A percentile compares a stretch with the other conserved stretches of the same genome.
These are phyloP conservation scores for Calephelis virginiensis DNA, from an alignment of 1,140 invertebrate species.

Conservation along the genomic window DNA sequence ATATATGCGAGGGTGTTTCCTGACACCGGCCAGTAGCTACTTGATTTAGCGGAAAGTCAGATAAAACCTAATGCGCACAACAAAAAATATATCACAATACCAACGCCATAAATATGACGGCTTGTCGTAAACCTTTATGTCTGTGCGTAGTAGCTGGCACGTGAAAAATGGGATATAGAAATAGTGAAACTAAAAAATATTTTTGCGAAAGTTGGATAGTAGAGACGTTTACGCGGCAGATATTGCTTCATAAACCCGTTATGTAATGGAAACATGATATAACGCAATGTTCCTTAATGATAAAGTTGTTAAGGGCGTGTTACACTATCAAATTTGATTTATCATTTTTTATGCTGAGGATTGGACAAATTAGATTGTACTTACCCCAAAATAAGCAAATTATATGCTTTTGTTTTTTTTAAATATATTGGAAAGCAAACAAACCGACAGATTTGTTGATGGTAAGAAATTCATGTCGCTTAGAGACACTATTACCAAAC, in stretches of 20 bases:
- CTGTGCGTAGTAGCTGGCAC: slow-evolving; percentile 67
- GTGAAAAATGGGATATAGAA: slow-evolving; percentile 71
- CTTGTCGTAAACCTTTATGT: slow-evolving; percentile 77
- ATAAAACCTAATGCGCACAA: slow-evolving; percentile 78
- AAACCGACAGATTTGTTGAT: too few relatives aligned
- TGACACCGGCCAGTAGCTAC: slow-evolving; percentile 77
- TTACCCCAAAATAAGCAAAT: too few relatives aligned
- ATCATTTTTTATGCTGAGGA: neutral
- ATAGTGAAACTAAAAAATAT: slow-evolving; percentile 64
- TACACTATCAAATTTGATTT: neutral
- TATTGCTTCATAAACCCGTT: slow-evolving; percentile 18
- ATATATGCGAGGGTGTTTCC: slow-evolving; percentile 74
- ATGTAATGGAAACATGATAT: slow-evolving; percentile 22
- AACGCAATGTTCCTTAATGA: neutral
- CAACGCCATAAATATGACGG: slow-evolving; percentile 74
- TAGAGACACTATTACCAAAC: too few relatives aligned
- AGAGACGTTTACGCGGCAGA: slow-evolving; percentile 37
- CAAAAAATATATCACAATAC: slow-evolving; percentile 77
- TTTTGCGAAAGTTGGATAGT: slow-evolving; percentile 42
- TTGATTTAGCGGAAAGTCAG: slow-evolving; percentile 78
- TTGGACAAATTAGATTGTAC: too few relatives aligned
- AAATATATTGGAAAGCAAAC: too few relatives aligned
- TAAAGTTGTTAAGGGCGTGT: neutral
- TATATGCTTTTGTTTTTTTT: too few relatives aligned
- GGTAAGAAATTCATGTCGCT: too few relatives aligned